phyloP scores from a whole-genome alignment of 2,888 invertebrate genomes.

The Orthonevra nobilis region DNA sequence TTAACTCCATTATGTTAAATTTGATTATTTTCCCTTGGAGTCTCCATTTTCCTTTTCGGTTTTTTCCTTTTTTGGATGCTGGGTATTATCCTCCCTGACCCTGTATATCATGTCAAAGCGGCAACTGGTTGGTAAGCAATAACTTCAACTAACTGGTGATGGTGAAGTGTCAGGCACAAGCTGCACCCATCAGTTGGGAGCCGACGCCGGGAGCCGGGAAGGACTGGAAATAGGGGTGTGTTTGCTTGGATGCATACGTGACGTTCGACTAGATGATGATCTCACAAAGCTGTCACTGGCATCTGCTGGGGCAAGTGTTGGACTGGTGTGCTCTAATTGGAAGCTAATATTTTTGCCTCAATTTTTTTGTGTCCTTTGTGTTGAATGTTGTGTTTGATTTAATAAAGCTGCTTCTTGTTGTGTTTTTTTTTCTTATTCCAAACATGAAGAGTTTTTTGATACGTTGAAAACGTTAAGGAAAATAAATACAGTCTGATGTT shows the following conservation, averaged over 20 bases:
- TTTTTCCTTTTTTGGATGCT: slow-evolving; percentile 8
- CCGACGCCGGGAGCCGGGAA: background rate
- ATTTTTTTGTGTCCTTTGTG: slow-evolving; percentile 5
- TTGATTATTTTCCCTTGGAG: slow-evolving; percentile 53
- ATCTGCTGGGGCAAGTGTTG: slow-evolving; percentile 8
- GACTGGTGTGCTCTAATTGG: slow-evolving; percentile 27
- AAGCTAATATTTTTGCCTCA: slow-evolving; percentile 14
- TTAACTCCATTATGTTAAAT: slow-evolving; percentile 62
- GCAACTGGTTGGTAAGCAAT: slow-evolving; percentile 48
- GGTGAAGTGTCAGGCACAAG: slow-evolving; percentile 40
- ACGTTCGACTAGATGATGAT: slow-evolving; percentile 50
- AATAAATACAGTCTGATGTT: too few species aligned
- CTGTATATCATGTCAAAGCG: slow-evolving; percentile 47
- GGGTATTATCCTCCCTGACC: slow-evolving; percentile 29
- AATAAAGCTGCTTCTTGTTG: too few species aligned
- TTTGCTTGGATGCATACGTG: slow-evolving; percentile 46
- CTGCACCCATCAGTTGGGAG: slow-evolving; percentile 14
- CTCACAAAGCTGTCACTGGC: slow-evolving; percentile 49
- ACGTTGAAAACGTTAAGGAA: too few species aligned
- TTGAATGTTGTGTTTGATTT: background rate
- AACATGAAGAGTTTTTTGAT: too few species aligned
- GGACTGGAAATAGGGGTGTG: background rate
- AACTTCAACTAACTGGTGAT: slow-evolving; percentile 34
- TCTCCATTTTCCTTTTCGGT: background rate
- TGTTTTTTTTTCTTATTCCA: too few species aligned